Conservation (phyloP, 2,888 invertebrate species). For the Cephus sareptanus region DNA sequence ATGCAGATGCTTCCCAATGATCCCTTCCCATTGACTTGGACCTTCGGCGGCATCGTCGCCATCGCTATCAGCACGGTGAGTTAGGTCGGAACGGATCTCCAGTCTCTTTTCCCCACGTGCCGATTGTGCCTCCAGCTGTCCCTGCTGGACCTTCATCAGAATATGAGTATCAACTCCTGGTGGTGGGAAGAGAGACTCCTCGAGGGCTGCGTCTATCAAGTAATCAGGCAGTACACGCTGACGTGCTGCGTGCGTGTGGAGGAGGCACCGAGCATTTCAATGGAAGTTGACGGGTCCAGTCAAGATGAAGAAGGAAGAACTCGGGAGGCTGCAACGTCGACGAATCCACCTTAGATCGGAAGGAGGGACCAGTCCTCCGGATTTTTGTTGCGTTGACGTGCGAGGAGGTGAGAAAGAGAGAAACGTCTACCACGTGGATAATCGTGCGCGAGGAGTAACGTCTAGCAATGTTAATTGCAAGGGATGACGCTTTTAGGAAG, state of each 20-base stretch:
- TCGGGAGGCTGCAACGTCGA: slow-evolving; percentile 8
- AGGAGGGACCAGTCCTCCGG: background rate
- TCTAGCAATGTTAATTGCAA: too few relatives aligned
- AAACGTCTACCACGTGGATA: background rate
- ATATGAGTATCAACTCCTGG: slow-evolving; percentile 28
- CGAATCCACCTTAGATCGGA: background rate
- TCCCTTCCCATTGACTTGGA: too few relatives aligned
- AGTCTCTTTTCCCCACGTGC: background rate
- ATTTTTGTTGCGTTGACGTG: background rate
- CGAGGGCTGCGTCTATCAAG: slow-evolving; percentile 25
- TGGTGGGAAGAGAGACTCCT: slow-evolving; percentile 26
- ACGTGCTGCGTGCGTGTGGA: slow-evolving; percentile 25
- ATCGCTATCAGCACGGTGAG: too few relatives aligned
- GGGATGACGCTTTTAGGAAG: too few relatives aligned
- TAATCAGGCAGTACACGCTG: slow-evolving; percentile 23
- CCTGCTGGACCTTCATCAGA: slow-evolving; percentile 27
- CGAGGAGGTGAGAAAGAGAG: background rate
- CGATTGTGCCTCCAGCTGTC: slow-evolving; percentile 10
- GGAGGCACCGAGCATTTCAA: slow-evolving; percentile 13
- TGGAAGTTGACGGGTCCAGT: slow-evolving; percentile 7
- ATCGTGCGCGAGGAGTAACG: background rate
- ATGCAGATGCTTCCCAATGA: too few relatives aligned
- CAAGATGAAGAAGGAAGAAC: slow-evolving; percentile 3
- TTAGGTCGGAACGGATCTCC: background rate
- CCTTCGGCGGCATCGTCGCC: too few relatives aligned